Evolutionary conservation across 2,888 invertebrate genomes (phyloP), one percentile per base, ranked within the genome.

Genomic region (Harpalus rufipes): DNA sequence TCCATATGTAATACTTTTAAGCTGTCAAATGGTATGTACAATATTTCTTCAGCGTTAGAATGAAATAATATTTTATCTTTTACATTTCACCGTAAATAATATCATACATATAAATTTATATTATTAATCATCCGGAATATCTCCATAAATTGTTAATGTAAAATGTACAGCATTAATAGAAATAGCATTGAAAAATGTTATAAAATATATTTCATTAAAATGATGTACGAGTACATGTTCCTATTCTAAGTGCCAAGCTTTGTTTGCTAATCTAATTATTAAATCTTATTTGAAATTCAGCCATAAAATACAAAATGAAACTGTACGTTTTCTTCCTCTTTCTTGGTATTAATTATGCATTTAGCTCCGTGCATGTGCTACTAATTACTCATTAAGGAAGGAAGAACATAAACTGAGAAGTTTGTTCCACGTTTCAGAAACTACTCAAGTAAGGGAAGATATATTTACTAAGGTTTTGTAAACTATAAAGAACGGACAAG

Each of bases 301-400:
- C 44, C 44, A 12, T 12, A 8, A 51, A 12, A 12, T 51, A 51
- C 44, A 51, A 10, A 51, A 51, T 51, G 44, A 51, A 12, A 32
- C 32, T 51, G 0, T 51, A 51, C 32, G 44, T 12, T 8, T 12
- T 51, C 10, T 51, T 51, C 44, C 44, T 51, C 44, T 51, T 51
- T 12, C 44, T 21, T 8, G 44, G 12, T 51, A 79, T 79, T 79
- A 79, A 79, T 79, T 79, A 79, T 79, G 39, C 79, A 79, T 61
- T 79, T 58, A 59, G 61, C 59, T 59, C 14, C 79, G 79, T 79
- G 79, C 79, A 79, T 79, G 59, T 61, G 32, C 25, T 79, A 79
- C 79, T 79, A 79, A 79, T 79, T 79, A 79, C 61, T 79, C 79
- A 59, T 56, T 79, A 79, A 32, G 58, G 32, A 10, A 61, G 16